A percentile compares a stretch with the other conserved stretches of the same genome.
phyloP scores from a whole-genome alignment of 2,888 invertebrate species.

The Clunio marinus region DNA sequence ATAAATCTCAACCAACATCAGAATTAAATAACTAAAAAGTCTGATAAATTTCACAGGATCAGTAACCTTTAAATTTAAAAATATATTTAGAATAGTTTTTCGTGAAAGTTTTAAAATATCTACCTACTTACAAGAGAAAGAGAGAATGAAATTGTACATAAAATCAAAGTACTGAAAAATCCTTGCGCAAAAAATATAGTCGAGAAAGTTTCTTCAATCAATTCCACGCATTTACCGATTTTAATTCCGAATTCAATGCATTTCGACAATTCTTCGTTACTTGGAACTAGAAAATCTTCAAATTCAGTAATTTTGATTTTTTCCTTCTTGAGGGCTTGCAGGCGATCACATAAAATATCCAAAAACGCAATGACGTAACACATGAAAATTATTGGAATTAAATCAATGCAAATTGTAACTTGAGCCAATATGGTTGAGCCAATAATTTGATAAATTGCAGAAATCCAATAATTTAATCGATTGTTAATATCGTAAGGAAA shows the following conservation, averaged over 20 bases:
- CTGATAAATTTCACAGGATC: no score
- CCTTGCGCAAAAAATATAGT: background rate
- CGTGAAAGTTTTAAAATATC: no score
- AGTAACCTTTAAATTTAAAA: no score
- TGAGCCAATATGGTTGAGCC: background rate
- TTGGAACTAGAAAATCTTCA: background rate
- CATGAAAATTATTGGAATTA: background rate
- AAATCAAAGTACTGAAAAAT: background rate
- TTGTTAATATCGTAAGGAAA: background rate
- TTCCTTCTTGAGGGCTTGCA: background rate
- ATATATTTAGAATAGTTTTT: no score
- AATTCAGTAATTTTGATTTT: background rate
- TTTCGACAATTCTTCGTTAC: background rate
- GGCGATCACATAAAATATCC: background rate
- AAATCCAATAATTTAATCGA: background rate
- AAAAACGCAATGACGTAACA: background rate
- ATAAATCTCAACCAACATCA: slow-evolving; percentile 8
- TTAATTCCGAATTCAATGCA: background rate
- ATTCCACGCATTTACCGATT: background rate
- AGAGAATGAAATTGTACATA: background rate
- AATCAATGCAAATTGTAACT: background rate
- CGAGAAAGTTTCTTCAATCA: background rate
- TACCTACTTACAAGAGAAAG: no score
- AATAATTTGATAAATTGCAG: background rate
- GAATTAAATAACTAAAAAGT: no score